Conservation (phyloP, 1,140 invertebrate species). For the Stenopsyche tienmushanensis region DNA sequence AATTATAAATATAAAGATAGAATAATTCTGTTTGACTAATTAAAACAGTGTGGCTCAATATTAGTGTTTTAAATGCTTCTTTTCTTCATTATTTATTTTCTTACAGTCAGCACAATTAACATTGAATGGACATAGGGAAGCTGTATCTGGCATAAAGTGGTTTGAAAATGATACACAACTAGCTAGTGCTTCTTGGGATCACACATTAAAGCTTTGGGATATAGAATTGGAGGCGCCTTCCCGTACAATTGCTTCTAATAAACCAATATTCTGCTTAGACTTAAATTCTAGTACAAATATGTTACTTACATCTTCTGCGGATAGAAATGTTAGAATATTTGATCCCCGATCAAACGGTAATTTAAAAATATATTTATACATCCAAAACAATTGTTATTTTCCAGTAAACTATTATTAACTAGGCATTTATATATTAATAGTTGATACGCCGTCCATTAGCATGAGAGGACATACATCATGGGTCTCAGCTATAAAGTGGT, state of each 20-base stretch:
- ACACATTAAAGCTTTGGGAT: constrained; percentile 94
- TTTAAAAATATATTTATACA: background rate
- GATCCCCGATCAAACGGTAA: constrained; percentile 86
- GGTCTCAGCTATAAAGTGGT: constrained; percentile 91
- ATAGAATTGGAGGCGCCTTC: constrained; percentile 60
- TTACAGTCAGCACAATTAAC: constrained; percentile 81
- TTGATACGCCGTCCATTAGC: constrained; percentile 32
- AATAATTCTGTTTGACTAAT: background rate
- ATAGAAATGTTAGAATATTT: constrained; percentile 86
- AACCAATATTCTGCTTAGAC: constrained; percentile 86
- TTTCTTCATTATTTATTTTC: background rate
- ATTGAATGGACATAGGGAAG: constrained; percentile 89
- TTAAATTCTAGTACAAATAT: constrained; percentile 75
- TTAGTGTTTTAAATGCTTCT: background rate
- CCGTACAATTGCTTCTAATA: constrained; percentile 59
- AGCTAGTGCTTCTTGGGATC: constrained; percentile 91
- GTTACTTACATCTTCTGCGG: constrained; percentile 85
- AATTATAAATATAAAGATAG: background rate
- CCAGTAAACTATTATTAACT: background rate
- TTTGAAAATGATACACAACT: constrained; percentile 71
- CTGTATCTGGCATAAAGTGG: constrained; percentile 84
- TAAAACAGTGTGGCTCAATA: background rate
- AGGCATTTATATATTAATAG: constrained; percentile 18
- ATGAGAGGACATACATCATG: constrained; percentile 73
- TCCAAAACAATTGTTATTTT: background rate